A percentile compares a stretch with the other conserved stretches of the same genome.
Evolutionary conservation across 2,113 vertebrate genomes (phyloP).

Genomic region (Siniperca chuatsi): DNA sequence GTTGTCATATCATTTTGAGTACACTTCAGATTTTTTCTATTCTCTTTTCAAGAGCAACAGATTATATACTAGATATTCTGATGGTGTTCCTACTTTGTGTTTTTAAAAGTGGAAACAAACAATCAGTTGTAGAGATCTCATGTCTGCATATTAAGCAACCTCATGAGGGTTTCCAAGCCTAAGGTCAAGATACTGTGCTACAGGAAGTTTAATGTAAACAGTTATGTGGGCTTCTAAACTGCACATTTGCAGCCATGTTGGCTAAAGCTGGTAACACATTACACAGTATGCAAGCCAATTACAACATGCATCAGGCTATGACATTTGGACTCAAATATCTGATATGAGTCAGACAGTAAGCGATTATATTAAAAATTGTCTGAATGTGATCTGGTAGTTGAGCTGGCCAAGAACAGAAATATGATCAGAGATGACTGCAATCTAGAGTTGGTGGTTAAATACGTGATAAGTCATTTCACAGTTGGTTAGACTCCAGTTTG

Average conservation of each 20-base stretch:
- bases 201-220: not conserved
- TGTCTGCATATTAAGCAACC: not conserved
- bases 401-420: constrained; percentile 6
- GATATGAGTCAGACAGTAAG: constrained; percentile 10
- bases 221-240: not conserved
- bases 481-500: constrained; percentile 40
- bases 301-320: not conserved
- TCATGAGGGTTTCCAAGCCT: fast-evolving
- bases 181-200: not conserved
- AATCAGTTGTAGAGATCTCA: not conserved
- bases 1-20: not conserved
- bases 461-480: constrained; percentile 41
- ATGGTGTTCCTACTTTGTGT: not conserved
- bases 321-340: not conserved
- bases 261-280: not conserved
- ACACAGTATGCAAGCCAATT: not conserved
- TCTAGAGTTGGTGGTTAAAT: constrained; percentile 17
- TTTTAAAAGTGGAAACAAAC: not conserved
- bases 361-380: not conserved
- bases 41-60: not conserved
- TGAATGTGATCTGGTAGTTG: not conserved
- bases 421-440: not conserved
- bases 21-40: not conserved
- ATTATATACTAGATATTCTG: not conserved
- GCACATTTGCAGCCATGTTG: not conserved